Evolutionary conservation across 2,797 vertebrate species (phyloP), one percentile per base, ranked within the genome.

Genomic region (Lepus townsendii): DNA sequence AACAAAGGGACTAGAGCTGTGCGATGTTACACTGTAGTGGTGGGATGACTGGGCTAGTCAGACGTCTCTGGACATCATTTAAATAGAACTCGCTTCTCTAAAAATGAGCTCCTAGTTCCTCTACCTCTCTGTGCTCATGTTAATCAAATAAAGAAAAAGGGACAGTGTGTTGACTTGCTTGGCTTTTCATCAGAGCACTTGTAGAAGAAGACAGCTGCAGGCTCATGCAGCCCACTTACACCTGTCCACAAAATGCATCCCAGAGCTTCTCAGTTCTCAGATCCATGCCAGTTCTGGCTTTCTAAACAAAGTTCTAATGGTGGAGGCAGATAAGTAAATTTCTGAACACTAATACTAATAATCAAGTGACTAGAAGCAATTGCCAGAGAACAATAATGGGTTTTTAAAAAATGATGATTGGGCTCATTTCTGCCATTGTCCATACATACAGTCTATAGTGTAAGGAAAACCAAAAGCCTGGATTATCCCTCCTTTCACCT

Each of bases 21-120:
- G 26, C 62, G 76, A 62, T 65, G 14, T n/a, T 62, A 79, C 71
- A 30, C 14, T 71, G 42, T 26, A 35, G 42, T 66, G 42, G 50
- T 62, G 47, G n/a, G 66, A 78, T 30, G 19, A 91, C 0, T 35
- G 22, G 14, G 17, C 14, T 26, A 72, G 63, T n/a, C 52, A 90
- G 24, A 32, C 80, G 38, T 78, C 38, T 79, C 57, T n/a, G 10
- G 32, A 24, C 54, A 65, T 4, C 26, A 84, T 19, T 92, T 84
- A 88, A 60, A 82, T 80, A 66, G 20, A 92, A 92, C 47, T 73
- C 1, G 30, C 30, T 90, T 90, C 83, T 78, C 63, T 65, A 85
- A 88, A 95, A 78, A 2, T 80, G 57, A 86, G 16, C 27, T 75
- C 4, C 57, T 71, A 27, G 14, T 22, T 90, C 71, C 63, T 60